Evolutionary conservation across 1,140 invertebrate genomes (phyloP).

Genomic region (Drosophila bocqueti): DNA sequence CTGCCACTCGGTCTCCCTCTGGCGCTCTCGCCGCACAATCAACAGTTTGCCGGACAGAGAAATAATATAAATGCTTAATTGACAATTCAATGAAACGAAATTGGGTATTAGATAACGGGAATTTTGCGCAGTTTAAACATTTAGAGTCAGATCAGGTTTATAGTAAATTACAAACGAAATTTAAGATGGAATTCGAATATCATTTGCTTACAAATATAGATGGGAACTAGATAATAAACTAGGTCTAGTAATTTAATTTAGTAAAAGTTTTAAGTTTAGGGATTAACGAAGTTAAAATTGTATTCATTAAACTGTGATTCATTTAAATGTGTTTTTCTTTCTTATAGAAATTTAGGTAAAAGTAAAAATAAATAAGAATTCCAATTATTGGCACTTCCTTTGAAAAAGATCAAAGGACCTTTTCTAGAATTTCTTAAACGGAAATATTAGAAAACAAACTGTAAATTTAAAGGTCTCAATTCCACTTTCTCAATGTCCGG

Average conservation of each 20-base stretch:
- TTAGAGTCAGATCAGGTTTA: slow-evolving; percentile 23
- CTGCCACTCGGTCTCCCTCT: slow-evolving; percentile 10
- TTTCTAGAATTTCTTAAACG: too few relatives aligned
- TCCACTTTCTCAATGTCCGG: neutral
- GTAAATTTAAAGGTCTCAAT: neutral
- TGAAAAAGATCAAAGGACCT: too few relatives aligned
- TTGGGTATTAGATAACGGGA: slow-evolving; percentile 70
- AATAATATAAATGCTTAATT: slow-evolving; percentile 68
- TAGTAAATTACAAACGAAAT: slow-evolving; percentile 9
- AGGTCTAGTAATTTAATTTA: neutral
- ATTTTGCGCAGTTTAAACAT: slow-evolving; percentile 59
- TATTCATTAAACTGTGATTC: too few relatives aligned
- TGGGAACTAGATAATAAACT: neutral
- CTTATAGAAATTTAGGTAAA: too few relatives aligned
- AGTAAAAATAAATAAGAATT: too few relatives aligned
- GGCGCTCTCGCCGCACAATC: slow-evolving; percentile 29
- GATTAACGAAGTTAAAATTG: too few relatives aligned
- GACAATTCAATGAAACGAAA: slow-evolving; percentile 68
- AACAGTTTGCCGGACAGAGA: slow-evolving; percentile 47
- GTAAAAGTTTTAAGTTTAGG: neutral
- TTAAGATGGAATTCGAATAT: neutral
- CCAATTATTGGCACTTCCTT: too few relatives aligned
- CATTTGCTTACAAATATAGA: neutral
- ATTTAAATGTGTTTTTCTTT: too few relatives aligned
- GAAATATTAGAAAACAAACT: neutral